Percentiles rank a stretch among this genome's conserved stretches.
These are phyloP conservation scores for Odontesthes bonariensis DNA, from an alignment of 2,113 vertebrate genomes.

Conservation along the genomic window DNA sequence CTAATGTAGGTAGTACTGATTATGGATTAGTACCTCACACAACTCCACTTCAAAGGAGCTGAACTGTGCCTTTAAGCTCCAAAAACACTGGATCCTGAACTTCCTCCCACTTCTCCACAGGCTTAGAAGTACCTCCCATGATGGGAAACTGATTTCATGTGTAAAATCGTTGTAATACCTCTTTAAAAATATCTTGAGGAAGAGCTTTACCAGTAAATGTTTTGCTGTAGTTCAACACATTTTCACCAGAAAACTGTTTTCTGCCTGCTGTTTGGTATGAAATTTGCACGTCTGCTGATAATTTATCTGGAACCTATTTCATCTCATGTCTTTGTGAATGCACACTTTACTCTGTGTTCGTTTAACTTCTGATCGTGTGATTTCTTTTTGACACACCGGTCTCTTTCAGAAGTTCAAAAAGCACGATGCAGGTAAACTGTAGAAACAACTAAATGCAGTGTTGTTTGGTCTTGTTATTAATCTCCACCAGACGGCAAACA, in stretches of 20 bases:
- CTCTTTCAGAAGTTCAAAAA: not conserved
- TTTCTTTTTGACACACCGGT: not conserved
- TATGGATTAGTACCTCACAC: not conserved
- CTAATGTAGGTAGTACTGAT: slow-evolving; percentile 4
- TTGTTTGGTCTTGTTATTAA: slow-evolving; percentile 16
- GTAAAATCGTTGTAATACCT: slow-evolving; percentile 6
- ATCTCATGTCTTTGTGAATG: slow-evolving; percentile 1
- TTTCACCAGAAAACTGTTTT: slow-evolving; percentile 10
- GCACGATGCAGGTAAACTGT: not conserved
- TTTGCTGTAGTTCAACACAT: not conserved
- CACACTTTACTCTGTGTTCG: slow-evolving; percentile 1
- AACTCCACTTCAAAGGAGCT: slow-evolving; percentile 4
- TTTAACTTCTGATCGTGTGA: not conserved
- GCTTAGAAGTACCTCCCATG: not conserved
- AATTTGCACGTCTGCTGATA: slow-evolving; percentile 17
- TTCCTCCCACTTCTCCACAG: too few relatives aligned
- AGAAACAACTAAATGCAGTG: not conserved
- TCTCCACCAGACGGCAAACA: slow-evolving; percentile 22
- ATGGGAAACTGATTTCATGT: slow-evolving; percentile 7
- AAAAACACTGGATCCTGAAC: not conserved
- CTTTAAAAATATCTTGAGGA: slow-evolving; percentile 25
- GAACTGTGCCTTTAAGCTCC: not conserved
- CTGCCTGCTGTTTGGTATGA: slow-evolving; percentile 5
- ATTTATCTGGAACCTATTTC: slow-evolving; percentile 26
- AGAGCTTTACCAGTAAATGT: not conserved